Evolutionary conservation across 2,888 invertebrate genomes (phyloP), one percentile per base, ranked within the genome.

Genomic region (Diogma glabrata): DNA sequence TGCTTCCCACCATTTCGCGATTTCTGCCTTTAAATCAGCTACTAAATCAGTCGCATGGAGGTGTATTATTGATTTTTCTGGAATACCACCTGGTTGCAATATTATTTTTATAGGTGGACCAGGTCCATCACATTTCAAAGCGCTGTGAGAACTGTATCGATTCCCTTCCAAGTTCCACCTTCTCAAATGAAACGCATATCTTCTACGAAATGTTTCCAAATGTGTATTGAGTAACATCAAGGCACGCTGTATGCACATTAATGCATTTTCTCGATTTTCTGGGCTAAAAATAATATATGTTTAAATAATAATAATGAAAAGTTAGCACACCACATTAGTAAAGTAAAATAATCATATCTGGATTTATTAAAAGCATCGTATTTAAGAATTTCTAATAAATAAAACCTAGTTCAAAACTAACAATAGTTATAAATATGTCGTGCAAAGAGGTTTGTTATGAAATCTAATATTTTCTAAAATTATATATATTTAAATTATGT

Each of bases 1-100:
- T 53, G 75, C 75, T 68, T 92, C 91, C 88, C 92, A 93, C 93
- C 93, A 94, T 57, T 88, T 85, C n/a, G 90, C 88, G 51, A 94
- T 90, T 74, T 94, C 94, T 1, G 94, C 94, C 55, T 94, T 75
- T 50, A 95, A 72, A 67, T 94, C 94, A 4, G 92, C 93, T 22
- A 95, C 84, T 56, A 88, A 81, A 71, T 94, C 93, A n/a, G 84
- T 81, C 38, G 83, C 84, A 57, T 86, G 77, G 69, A 95, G 76
- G 58, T 87, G 82, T 12, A 95, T 72, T 17, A 82, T 76, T 17
- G 87, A 88, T 63, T 92, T 84, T 55, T 92, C 90, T 0, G 88
- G 82, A 33, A 89, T 80, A 16, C 90, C 91, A 3, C 89, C 92
- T 22, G 91, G 91, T 68, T 93, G 93, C 49, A 93, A 78, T 16